These are phyloP conservation scores for Glyptemys insculpta DNA, from an alignment of 2,797 vertebrate species.

Conservation along the genomic window DNA sequence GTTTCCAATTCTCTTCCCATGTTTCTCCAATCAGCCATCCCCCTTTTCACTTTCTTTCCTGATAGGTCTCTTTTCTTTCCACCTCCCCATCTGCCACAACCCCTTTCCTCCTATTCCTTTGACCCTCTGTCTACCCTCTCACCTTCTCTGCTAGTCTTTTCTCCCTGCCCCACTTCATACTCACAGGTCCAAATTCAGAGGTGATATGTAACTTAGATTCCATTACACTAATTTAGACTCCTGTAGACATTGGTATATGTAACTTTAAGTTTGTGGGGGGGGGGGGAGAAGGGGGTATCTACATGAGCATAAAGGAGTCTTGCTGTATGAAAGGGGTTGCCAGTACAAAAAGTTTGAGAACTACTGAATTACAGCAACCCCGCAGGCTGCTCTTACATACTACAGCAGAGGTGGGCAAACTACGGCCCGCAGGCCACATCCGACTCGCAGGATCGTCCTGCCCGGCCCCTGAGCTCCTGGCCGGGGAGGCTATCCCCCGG, in stretches of 20 bases:
- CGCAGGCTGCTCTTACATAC: background rate
- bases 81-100: background rate
- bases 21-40: background rate
- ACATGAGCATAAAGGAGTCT: background rate
- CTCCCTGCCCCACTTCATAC: background rate
- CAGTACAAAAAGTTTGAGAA: too few species aligned
- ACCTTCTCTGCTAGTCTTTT: background rate
- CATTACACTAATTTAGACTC: background rate
- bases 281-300: too few species aligned
- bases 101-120: background rate
- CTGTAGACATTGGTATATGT: background rate
- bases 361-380: too few species aligned
- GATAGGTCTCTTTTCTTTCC: background rate
- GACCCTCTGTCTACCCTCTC: background rate
- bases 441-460: too few species aligned
- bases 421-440: too few species aligned
- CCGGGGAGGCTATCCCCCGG: too few species aligned
- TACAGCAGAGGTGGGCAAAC: background rate
- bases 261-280: background rate
- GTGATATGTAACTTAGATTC: background rate
- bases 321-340: too few species aligned
- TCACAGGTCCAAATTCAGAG: background rate
- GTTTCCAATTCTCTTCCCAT: background rate
- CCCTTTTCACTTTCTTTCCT: background rate
- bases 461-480: too few species aligned